Percentiles rank a stretch among this genome's conserved stretches.
Conservation (phyloP, 2,113 vertebrate genomes). For the Syngnathus scovelli region DNA sequence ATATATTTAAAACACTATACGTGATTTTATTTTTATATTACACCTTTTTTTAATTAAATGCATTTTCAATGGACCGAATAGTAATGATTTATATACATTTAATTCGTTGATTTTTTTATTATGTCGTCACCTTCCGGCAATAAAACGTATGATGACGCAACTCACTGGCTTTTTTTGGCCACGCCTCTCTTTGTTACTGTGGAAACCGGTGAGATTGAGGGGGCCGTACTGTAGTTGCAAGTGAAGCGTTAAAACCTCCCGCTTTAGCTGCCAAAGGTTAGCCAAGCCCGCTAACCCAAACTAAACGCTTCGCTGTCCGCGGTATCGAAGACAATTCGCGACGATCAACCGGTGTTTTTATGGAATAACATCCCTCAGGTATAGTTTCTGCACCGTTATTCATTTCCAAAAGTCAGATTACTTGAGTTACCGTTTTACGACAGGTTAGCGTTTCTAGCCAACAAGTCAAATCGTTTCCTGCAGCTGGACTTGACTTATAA, state of each 20-base stretch:
- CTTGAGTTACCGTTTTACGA: slow-evolving; percentile 6
- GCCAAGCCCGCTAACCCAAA: slow-evolving; percentile 11
- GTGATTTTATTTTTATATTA: neutral
- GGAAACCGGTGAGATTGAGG: slow-evolving; percentile 51
- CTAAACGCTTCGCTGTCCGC: neutral
- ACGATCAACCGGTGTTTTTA: neutral
- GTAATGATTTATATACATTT: neutral
- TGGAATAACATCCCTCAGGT: slow-evolving; percentile 24
- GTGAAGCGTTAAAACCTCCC: slow-evolving; percentile 15
- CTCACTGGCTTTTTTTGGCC: neutral
- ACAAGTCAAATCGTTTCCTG: too few relatives aligned
- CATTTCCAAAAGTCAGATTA: neutral
- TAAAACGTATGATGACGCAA: neutral
- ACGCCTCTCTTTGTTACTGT: slow-evolving; percentile 56
- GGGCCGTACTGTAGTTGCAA: neutral
- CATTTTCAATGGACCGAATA: neutral
- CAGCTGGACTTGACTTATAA: neutral
- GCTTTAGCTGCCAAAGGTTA: slow-evolving; percentile 33
- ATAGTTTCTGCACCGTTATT: slow-evolving; percentile 2
- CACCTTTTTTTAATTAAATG: neutral
- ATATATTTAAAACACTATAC: too few relatives aligned
- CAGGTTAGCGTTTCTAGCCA: slow-evolving; percentile 7
- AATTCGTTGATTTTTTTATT: too few relatives aligned
- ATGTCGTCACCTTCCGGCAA: neutral
- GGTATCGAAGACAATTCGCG: neutral